A percentile compares a stretch with the other conserved stretches of the same genome.
phyloP scores from a whole-genome alignment of 2,888 invertebrate species.

The Sarcophaga carnaria region DNA sequence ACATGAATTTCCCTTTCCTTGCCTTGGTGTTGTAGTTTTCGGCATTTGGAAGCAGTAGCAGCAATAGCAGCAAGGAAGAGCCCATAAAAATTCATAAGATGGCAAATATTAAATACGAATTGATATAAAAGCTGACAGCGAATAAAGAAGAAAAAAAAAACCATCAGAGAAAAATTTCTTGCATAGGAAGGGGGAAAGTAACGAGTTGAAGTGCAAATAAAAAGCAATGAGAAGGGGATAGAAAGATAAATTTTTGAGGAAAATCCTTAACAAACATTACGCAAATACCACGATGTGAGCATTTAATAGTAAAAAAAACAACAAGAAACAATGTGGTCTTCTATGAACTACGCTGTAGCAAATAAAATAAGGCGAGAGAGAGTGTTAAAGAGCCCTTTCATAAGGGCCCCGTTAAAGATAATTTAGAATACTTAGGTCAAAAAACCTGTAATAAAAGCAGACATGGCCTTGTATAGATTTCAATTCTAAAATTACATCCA shows the following conservation, averaged over 20 bases:
- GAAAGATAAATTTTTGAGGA: constrained; percentile 20
- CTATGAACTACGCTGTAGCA: too few species aligned
- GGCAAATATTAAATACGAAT: background rate
- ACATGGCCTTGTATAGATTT: too few species aligned
- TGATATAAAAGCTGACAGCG: background rate
- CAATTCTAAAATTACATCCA: too few species aligned
- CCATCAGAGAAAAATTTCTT: background rate
- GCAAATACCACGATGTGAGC: constrained; percentile 17
- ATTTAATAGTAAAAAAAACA: background rate
- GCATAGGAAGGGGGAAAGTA: background rate
- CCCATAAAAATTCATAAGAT: constrained; percentile 16
- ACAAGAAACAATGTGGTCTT: background rate
- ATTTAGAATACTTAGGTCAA: too few species aligned
- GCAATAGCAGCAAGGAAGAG: background rate
- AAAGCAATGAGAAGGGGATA: constrained; percentile 5
- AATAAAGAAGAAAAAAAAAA: background rate
- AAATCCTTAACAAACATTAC: constrained; percentile 38
- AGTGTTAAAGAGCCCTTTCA: too few species aligned
- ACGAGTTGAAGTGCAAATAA: constrained; percentile 27
- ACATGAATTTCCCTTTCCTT: constrained; percentile 27
- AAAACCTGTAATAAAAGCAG: too few species aligned
- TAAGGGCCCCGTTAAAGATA: too few species aligned
- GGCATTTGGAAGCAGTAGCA: too few species aligned
- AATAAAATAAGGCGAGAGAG: accelerated
- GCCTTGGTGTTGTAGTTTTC: constrained; percentile 17